Percentiles rank a stretch among this genome's conserved stretches.
Conservation (phyloP, 2,888 invertebrate genomes). For the Caenorhabditis wallacei region DNA sequence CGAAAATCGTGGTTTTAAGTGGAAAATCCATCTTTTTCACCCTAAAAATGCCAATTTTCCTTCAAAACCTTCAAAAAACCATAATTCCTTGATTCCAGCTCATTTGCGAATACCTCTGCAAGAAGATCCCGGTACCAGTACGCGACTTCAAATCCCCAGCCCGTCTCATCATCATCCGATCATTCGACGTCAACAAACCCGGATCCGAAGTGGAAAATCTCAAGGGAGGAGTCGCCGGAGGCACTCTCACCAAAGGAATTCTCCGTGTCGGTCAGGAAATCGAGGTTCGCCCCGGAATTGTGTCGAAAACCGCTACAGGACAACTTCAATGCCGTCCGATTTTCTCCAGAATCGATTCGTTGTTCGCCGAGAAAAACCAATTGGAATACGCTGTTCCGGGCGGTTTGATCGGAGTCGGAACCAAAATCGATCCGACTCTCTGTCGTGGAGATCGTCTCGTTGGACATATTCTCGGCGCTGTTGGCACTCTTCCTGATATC, state of each 20-base stretch:
- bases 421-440: slow-evolving; percentile 98
- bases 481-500: slow-evolving; percentile 96
- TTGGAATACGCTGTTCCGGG: slow-evolving; percentile 96
- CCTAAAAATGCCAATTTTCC: no score
- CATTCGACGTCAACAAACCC: slow-evolving; percentile 99
- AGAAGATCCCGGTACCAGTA: slow-evolving; percentile 97
- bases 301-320: slow-evolving; percentile 96
- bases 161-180: slow-evolving; percentile 90
- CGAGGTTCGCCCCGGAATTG: slow-evolving; percentile 95
- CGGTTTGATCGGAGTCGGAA: slow-evolving; percentile 95
- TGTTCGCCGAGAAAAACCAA: slow-evolving; percentile 97
- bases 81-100: no score
- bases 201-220: slow-evolving; percentile 94
- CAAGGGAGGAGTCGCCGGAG: slow-evolving; percentile 98
- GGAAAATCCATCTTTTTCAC: no score
- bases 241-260: slow-evolving; percentile 92
- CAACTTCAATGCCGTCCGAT: slow-evolving; percentile 96
- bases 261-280: slow-evolving; percentile 95
- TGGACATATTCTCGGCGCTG: slow-evolving; percentile 94
- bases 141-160: slow-evolving; percentile 96
- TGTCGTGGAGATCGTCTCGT: slow-evolving; percentile 99
- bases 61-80: no score
- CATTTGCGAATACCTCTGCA: slow-evolving; percentile 97
- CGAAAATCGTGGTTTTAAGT: neutral
- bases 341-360: slow-evolving; percentile 95